Evolutionary conservation across 2,797 vertebrate genomes (phyloP).

Genomic region (Stomatorhinus walkeri): DNA sequence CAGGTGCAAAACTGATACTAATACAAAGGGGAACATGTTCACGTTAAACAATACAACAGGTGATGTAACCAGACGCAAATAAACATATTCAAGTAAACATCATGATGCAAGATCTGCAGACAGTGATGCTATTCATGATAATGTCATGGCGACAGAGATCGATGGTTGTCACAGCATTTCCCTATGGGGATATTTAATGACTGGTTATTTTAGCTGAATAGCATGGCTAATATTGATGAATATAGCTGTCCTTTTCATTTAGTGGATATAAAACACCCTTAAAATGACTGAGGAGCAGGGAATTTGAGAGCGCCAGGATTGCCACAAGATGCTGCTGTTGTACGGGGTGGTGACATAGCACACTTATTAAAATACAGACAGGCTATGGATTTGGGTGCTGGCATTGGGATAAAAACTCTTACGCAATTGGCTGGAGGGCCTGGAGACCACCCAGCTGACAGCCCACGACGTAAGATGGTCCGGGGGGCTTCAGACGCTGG

Average conservation of each 20-base stretch:
- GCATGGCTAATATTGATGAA: neutral
- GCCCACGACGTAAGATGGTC: neutral
- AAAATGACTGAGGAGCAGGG: neutral
- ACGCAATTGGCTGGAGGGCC: neutral
- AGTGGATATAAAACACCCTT: neutral
- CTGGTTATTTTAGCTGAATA: neutral
- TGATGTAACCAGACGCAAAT: conserved; percentile 14
- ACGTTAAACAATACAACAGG: neutral
- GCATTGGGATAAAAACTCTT: neutral
- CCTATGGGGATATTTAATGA: neutral
- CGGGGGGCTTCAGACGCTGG: neutral
- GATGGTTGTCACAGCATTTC: neutral
- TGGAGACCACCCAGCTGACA: neutral
- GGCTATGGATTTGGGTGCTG: neutral
- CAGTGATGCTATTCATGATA: neutral
- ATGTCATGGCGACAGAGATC: neutral
- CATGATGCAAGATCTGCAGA: neutral
- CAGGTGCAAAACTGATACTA: neutral
- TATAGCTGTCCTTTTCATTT: neutral
- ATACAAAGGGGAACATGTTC: neutral
- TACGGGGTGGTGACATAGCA: neutral
- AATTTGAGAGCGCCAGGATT: neutral
- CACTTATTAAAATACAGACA: neutral
- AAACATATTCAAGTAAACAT: conserved; percentile 6
- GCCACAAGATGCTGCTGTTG: neutral